Evolutionary conservation across 2,888 invertebrate species (phyloP), one percentile per base, ranked within the genome.

Genomic region (Andrena minutula): DNA sequence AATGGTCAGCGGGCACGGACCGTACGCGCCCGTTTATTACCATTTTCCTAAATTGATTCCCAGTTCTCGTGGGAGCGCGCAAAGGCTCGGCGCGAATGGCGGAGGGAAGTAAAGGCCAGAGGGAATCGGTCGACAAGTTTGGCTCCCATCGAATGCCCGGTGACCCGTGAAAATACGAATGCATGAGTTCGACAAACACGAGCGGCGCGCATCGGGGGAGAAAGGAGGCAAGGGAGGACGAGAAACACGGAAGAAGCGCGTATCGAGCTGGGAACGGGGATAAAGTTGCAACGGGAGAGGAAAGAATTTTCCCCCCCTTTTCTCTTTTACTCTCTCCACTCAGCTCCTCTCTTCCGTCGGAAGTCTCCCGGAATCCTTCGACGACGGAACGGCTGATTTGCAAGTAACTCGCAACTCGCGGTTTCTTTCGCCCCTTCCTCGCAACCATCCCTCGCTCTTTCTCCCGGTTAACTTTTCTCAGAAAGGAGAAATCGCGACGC

Each of bases 111-210:
- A 69, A 63, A 47, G 74, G 65, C 68, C 60, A 60, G 53, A 47
- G 73, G 72, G 79, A 63, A 53, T 60, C 56, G 64, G 53, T 51
- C 65, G 30, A 12, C 74, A 64, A 76, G 74, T 73, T 79, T 53
- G 56, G 58, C 32, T 72, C 66, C 82, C 71, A 84, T 88, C 90
- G 88, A 90, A 92, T 90, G 90, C 89, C 88, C 89, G 85, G 87
- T 91, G 92, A 93, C 92, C 92, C 89, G 90, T 92, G 90, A 92
- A 92, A 93, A 92, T 89, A 89, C 90, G 92, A 91, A 91, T 91
- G 90, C 91, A 87, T 84, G 90, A 90, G 89, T 91, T 91, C 88
- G 88, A 85, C 91, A 92, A 92, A 92, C 91, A 91, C 83, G 84
- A 85, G 82, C 89, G 86, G 91, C 91, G 90, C 91, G 90, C 90